These are phyloP conservation scores for Isichthys henryi DNA, from an alignment of 2,113 vertebrate species.

Conservation along the genomic window DNA sequence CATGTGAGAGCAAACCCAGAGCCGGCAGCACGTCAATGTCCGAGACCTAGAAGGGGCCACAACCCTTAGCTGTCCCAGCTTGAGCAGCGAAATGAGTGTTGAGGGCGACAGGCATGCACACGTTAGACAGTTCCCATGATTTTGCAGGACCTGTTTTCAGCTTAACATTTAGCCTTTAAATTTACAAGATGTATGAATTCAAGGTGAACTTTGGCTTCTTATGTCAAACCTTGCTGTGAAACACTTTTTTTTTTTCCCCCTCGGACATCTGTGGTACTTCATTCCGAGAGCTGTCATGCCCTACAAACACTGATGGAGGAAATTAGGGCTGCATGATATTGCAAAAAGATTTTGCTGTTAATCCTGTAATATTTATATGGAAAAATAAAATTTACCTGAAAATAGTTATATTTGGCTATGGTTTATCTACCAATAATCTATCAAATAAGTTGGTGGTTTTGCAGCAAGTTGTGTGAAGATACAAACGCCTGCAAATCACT, in stretches of 20 bases:
- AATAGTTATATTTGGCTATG: no score
- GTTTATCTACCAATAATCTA: no score
- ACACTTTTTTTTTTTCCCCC: not conserved
- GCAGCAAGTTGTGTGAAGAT: no score
- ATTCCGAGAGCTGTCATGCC: not conserved
- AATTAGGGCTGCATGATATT: not conserved
- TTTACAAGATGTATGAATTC: not conserved
- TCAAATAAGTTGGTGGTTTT: no score
- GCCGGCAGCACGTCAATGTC: not conserved
- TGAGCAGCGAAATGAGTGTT: not conserved
- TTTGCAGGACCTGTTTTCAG: not conserved
- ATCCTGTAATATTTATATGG: no score
- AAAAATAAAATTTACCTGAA: no score
- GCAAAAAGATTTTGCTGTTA: not conserved
- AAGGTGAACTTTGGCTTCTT: not conserved
- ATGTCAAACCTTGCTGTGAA: not conserved
- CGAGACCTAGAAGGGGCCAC: not conserved
- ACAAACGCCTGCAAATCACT: no score
- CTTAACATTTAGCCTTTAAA: not conserved
- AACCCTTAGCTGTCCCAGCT: no score
- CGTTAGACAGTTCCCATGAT: not conserved
- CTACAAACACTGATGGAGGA: not conserved
- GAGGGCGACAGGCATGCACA: not conserved
- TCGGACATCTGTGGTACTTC: not conserved
- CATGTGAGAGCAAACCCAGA: not conserved